Conservation (phyloP, 2,113 vertebrate species). For the Calcarius ornatus region DNA sequence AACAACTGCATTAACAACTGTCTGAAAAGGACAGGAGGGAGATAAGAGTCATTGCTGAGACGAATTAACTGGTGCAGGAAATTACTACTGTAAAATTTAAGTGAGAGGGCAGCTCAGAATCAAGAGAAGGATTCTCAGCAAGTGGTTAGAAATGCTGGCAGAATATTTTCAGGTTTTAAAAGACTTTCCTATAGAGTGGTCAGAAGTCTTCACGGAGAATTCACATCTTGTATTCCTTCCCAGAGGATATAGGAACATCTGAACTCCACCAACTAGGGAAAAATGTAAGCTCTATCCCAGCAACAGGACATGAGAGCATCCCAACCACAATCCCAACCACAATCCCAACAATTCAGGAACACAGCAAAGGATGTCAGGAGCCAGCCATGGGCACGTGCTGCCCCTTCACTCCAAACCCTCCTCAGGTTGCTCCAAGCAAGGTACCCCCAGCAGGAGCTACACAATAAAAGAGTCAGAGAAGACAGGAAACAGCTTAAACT, state of each 20-base stretch:
- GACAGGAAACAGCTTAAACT: not conserved
- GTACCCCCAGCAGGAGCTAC: not conserved
- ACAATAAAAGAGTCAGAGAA: not conserved
- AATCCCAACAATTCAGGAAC: not conserved
- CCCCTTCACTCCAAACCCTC: not conserved
- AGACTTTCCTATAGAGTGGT: not conserved
- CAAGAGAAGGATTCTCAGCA: not conserved
- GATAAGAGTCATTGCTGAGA: not conserved
- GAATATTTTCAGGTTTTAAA: not conserved
- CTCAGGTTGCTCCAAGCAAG: not conserved
- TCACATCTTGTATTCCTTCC: not conserved
- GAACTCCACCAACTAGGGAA: not conserved
- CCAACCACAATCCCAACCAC: not conserved
- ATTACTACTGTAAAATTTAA: not conserved
- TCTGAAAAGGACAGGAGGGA: not conserved
- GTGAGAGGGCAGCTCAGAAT: not conserved
- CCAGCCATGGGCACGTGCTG: not conserved
- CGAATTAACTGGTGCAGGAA: not conserved
- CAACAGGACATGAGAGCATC: not conserved
- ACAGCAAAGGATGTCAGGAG: not conserved
- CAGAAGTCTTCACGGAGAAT: not conserved
- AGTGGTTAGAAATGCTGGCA: not conserved
- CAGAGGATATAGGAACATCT: not conserved
- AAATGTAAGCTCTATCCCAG: not conserved
- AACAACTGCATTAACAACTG: not conserved